phyloP scores from a whole-genome alignment of 2,113 vertebrate species.

The Siniperca chuatsi region DNA sequence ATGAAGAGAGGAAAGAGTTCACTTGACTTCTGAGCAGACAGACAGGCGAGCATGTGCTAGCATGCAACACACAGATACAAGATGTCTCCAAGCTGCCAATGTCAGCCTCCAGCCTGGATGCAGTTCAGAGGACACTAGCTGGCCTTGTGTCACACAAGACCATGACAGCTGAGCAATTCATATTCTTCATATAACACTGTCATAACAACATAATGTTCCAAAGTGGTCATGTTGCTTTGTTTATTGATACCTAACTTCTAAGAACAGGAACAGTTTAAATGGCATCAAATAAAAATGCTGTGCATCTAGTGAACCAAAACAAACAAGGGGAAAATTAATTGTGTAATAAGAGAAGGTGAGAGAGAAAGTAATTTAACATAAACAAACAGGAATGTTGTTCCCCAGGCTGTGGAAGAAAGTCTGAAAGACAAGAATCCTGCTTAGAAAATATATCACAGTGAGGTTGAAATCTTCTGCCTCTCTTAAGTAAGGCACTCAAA shows the following conservation, averaged over 20 bases:
- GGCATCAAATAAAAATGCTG: not conserved
- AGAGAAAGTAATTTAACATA: no score
- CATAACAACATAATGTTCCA: not conserved
- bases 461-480: no score
- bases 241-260: not conserved
- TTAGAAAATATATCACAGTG: not conserved
- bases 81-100: constrained; percentile 37
- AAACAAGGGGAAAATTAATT: not conserved
- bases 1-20: constrained; percentile 13
- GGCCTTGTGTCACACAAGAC: constrained; percentile 24
- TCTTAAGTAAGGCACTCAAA: no score
- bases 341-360: not conserved
- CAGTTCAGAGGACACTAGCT: constrained; percentile 15
- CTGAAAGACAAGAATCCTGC: not conserved
- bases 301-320: not conserved
- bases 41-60: constrained; percentile 18
- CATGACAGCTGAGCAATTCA: not conserved
- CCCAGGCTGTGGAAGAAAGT: not conserved
- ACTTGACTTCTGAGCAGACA: constrained; percentile 13
- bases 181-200: not conserved
- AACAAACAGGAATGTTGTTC: not conserved
- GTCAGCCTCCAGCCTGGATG: constrained; percentile 19
- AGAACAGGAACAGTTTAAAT: not conserved
- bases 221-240: not conserved
- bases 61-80: constrained; percentile 25